phyloP scores from a whole-genome alignment of 1,140 invertebrate genomes.

The Pteromalus puparum region DNA sequence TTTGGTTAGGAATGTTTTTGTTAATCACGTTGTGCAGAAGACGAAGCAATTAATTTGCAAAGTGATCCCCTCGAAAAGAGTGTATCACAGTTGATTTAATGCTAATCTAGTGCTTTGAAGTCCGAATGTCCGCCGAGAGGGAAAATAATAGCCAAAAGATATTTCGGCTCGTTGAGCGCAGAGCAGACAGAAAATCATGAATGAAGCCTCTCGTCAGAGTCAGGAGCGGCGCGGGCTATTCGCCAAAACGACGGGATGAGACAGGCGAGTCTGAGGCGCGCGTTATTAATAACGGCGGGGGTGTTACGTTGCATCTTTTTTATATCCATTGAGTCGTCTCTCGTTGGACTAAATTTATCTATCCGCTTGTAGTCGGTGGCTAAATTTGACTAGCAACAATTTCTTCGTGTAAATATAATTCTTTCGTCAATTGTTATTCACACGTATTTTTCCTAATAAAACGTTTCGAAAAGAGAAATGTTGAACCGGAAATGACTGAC shows the following conservation, averaged over 20 bases:
- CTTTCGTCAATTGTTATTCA: too few relatives aligned
- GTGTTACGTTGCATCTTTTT: not conserved
- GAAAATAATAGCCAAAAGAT: constrained; percentile 20
- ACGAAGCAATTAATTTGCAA: too few relatives aligned
- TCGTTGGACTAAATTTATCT: not conserved
- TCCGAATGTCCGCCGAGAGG: not conserved
- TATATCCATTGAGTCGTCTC: not conserved
- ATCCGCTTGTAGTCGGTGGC: not conserved
- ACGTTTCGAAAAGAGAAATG: too few relatives aligned
- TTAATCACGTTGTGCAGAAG: too few relatives aligned
- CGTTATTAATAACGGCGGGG: not conserved
- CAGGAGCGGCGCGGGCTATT: not conserved
- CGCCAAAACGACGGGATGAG: constrained; percentile 32
- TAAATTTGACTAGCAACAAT: not conserved
- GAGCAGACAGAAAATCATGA: constrained; percentile 25
- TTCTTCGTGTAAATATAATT: too few relatives aligned
- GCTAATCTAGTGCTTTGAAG: constrained; percentile 8
- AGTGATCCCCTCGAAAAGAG: too few relatives aligned
- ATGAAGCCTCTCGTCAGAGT: constrained; percentile 22
- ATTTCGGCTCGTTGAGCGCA: not conserved
- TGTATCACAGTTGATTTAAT: not conserved
- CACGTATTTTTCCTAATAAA: too few relatives aligned
- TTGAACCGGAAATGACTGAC: not conserved
- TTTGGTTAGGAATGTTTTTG: too few relatives aligned
- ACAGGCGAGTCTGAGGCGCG: too few relatives aligned